Conservation (phyloP, 1,140 invertebrate genomes). For the Brachionus sp. region DNA sequence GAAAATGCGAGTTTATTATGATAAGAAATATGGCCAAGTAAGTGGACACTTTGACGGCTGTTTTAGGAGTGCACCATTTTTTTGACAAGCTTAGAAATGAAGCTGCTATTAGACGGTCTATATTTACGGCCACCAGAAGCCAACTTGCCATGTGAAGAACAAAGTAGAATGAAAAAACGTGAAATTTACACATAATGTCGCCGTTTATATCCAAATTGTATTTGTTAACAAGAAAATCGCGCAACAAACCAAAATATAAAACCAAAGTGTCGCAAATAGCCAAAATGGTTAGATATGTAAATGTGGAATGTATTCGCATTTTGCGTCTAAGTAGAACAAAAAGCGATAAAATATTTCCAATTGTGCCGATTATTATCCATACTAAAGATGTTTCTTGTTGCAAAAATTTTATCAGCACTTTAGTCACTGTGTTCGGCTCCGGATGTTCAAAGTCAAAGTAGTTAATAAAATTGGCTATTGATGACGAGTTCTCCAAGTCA, state of each 20-base stretch:
- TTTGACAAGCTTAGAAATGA: slow-evolving; percentile 36
- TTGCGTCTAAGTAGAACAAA: slow-evolving; percentile 27
- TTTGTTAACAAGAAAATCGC: slow-evolving; percentile 38
- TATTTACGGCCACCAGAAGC: slow-evolving; percentile 23
- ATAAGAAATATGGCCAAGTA: slow-evolving; percentile 25
- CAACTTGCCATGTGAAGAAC: slow-evolving; percentile 40
- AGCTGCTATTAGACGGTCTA: slow-evolving; percentile 24
- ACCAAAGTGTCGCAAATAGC: slow-evolving; percentile 25
- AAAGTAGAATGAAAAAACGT: slow-evolving; percentile 46
- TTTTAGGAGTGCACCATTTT: slow-evolving; percentile 32
- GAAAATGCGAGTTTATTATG: slow-evolving; percentile 30
- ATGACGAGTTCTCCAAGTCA: not conserved
- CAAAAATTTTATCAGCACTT: not conserved
- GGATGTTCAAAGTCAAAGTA: not conserved
- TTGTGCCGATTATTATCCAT: slow-evolving; percentile 37
- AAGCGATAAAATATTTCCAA: slow-evolving; percentile 28
- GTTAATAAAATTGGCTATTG: not conserved
- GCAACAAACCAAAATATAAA: slow-evolving; percentile 42
- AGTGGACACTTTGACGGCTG: slow-evolving; percentile 13
- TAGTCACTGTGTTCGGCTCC: not conserved
- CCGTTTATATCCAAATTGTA: slow-evolving; percentile 32
- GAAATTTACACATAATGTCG: slow-evolving; percentile 43
- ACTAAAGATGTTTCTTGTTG: slow-evolving; percentile 29
- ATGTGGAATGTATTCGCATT: slow-evolving; percentile 43
- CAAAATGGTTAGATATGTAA: slow-evolving; percentile 29